Evolutionary conservation across 2,888 invertebrate species (phyloP).

Genomic region (Diaperis boleti): DNA sequence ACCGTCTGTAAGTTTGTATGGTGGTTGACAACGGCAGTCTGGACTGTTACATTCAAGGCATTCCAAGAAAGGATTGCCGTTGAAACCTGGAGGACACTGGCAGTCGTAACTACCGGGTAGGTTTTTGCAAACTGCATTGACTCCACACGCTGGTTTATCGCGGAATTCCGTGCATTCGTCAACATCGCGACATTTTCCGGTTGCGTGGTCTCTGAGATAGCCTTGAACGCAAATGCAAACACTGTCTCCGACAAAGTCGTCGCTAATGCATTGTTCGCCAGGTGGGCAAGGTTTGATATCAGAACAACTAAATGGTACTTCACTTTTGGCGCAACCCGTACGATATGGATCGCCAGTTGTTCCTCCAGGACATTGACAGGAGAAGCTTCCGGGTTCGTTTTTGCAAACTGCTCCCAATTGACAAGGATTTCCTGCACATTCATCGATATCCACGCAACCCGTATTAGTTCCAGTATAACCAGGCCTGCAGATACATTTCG

Average conservation of each 20-base stretch:
- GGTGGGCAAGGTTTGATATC: slow-evolving; percentile 82
- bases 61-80: slow-evolving; percentile 89
- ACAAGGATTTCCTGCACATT: slow-evolving; percentile 87
- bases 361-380: slow-evolving; percentile 89
- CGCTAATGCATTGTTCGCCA: slow-evolving; percentile 88
- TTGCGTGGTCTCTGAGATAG: slow-evolving; percentile 80
- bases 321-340: slow-evolving; percentile 79
- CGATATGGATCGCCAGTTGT: slow-evolving; percentile 84
- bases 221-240: slow-evolving; percentile 93
- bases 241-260: slow-evolving; percentile 78
- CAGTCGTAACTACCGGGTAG: slow-evolving; percentile 94
- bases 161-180: slow-evolving; percentile 85
- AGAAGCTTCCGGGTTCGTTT: slow-evolving; percentile 87
- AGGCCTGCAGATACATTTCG: slow-evolving; percentile 85
- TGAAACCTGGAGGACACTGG: slow-evolving; percentile 88
- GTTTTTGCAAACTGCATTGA: slow-evolving; percentile 92
- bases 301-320: slow-evolving; percentile 78
- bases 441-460: slow-evolving; percentile 90
- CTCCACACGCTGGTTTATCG: slow-evolving; percentile 85
- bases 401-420: slow-evolving; percentile 87
- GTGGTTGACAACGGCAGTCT: slow-evolving; percentile 88
- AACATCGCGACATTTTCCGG: slow-evolving; percentile 84
- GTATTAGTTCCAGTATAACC: slow-evolving; percentile 80
- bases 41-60: slow-evolving; percentile 88
- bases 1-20: slow-evolving; percentile 85